These are phyloP conservation scores for Bombus ignitus DNA, from an alignment of 1,140 invertebrate species.

Conservation along the genomic window DNA sequence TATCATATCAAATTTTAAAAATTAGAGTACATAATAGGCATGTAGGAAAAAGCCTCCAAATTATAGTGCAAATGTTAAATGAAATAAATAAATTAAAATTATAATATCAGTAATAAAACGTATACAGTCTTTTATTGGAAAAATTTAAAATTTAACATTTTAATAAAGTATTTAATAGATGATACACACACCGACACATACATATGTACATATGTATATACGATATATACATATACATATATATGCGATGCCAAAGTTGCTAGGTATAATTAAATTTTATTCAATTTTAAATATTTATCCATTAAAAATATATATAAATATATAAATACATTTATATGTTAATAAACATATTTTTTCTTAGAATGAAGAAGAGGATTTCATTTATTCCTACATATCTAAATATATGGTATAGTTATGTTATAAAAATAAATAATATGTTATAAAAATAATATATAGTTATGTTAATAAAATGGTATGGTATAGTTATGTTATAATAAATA, in stretches of 20 bases:
- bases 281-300: not conserved
- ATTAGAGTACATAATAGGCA: conserved; percentile 9
- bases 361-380: not conserved
- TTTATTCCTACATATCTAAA: conserved; percentile 11
- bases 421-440: no score
- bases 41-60: conserved; percentile 3
- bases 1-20: conserved; percentile 20
- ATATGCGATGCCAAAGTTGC: conserved; percentile 9
- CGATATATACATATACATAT: not conserved
- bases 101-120: conserved; percentile 4
- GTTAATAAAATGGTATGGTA: no score
- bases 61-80: conserved; percentile 1
- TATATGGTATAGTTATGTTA: not conserved
- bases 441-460: no score
- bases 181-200: not conserved
- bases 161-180: not conserved
- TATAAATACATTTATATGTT: conserved; percentile 13
- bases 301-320: not conserved
- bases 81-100: conserved; percentile 3
- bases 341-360: conserved; percentile 26
- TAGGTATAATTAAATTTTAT: not conserved
- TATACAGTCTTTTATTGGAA: not conserved
- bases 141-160: conserved; percentile 3
- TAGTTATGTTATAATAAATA: not conserved
- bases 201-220: not conserved